A percentile compares a stretch with the other conserved stretches of the same genome.
These are phyloP conservation scores for Linepithema humile DNA, from an alignment of 1,140 invertebrate genomes.

Conservation along the genomic window DNA sequence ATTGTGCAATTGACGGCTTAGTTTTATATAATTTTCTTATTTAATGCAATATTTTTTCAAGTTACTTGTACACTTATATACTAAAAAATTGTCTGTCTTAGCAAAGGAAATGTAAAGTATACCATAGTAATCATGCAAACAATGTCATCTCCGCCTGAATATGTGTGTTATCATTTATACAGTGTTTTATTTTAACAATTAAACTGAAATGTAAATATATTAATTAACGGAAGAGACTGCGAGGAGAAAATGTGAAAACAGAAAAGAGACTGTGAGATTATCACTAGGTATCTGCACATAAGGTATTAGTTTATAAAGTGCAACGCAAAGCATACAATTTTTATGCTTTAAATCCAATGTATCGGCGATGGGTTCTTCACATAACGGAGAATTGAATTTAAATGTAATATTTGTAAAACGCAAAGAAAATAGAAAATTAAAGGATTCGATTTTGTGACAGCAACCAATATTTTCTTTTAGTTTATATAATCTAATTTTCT, in stretches of 20 bases:
- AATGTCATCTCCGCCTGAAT: background rate
- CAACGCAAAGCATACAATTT: background rate
- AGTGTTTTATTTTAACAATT: background rate
- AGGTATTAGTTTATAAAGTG: constrained; percentile 5
- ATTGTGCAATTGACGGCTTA: background rate
- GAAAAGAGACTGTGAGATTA: too few species aligned
- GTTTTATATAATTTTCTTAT: constrained; percentile 5
- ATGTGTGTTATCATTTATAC: background rate
- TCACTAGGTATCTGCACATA: background rate
- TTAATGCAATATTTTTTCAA: background rate
- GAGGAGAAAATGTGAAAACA: background rate
- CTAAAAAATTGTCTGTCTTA: background rate
- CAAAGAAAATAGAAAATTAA: constrained; percentile 24
- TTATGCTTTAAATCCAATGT: background rate
- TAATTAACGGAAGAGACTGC: background rate
- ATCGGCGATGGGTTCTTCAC: background rate
- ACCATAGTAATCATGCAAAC: background rate
- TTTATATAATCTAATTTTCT: background rate
- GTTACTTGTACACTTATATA: background rate
- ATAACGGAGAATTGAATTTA: background rate
- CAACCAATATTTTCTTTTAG: background rate
- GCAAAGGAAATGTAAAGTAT: constrained; percentile 25
- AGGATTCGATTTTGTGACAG: background rate
- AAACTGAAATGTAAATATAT: constrained; percentile 33
- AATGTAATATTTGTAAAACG: constrained; percentile 46